Conservation (phyloP, 2,888 invertebrate species). For the Hypsopygia costalis region DNA sequence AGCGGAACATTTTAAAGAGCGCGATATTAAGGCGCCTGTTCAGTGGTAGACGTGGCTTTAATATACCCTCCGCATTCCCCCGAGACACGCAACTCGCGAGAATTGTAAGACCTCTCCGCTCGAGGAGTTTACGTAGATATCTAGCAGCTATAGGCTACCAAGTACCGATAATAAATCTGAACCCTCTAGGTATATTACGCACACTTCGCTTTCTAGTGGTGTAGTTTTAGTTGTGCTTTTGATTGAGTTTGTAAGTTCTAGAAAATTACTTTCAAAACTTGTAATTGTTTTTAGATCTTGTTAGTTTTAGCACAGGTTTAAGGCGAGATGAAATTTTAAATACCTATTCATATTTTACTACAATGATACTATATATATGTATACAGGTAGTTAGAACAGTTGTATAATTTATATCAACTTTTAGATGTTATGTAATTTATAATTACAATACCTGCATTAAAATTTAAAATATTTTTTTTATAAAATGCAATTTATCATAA, state of each 20-base stretch:
- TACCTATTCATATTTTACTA: too few species aligned
- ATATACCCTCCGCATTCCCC: conserved; percentile 33
- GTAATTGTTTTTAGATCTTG: neutral
- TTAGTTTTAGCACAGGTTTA: too few species aligned
- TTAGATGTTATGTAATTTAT: too few species aligned
- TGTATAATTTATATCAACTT: too few species aligned
- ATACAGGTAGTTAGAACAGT: too few species aligned
- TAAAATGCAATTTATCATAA: too few species aligned
- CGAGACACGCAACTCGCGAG: conserved; percentile 20
- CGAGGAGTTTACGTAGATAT: neutral
- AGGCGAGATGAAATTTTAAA: too few species aligned
- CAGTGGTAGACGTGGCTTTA: conserved; percentile 26
- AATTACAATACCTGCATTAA: too few species aligned
- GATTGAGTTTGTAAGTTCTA: conserved; percentile 5
- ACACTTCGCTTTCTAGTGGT: neutral
- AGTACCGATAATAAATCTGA: neutral
- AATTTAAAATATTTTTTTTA: too few species aligned
- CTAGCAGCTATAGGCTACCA: neutral
- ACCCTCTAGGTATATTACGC: conserved; percentile 1
- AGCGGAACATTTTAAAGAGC: conserved; percentile 12
- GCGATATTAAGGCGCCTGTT: conserved; percentile 15
- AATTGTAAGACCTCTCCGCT: conserved; percentile 9
- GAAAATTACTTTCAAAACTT: neutral
- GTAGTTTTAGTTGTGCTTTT: conserved; percentile 8
- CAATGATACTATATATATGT: too few species aligned